Conservation (phyloP, 1,140 invertebrate species). For the Drosophila malerkotliana region DNA sequence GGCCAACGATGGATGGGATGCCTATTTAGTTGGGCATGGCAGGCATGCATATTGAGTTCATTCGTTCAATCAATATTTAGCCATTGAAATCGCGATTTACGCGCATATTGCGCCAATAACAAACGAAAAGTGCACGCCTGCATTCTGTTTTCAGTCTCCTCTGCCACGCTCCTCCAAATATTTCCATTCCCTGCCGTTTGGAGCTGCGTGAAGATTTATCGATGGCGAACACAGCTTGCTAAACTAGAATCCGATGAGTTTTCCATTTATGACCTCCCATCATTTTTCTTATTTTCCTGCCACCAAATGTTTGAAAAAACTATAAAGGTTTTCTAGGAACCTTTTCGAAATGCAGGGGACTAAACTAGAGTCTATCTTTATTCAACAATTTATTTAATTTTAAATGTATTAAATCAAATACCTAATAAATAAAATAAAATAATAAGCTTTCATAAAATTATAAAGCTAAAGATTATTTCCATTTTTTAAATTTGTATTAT, state of each 20-base stretch:
- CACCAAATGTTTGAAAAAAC: conserved; percentile 16
- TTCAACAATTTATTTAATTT: no score
- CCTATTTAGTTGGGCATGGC: conserved; percentile 38
- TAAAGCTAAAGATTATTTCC: no score
- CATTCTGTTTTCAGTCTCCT: conserved; percentile 31
- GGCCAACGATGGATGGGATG: conserved; percentile 49
- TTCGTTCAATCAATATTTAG: conserved; percentile 81
- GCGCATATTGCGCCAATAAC: conserved; percentile 80
- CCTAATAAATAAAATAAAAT: no score
- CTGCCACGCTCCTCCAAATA: not conserved
- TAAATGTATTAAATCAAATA: no score
- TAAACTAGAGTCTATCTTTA: not conserved
- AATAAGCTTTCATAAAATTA: no score
- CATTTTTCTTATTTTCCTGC: conserved; percentile 29
- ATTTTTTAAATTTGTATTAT: no score
- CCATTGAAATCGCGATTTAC: conserved; percentile 79
- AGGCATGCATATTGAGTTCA: conserved; percentile 73
- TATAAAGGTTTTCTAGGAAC: no score
- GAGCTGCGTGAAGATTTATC: conserved; percentile 58
- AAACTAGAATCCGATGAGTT: conserved; percentile 46
- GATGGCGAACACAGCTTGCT: conserved; percentile 56
- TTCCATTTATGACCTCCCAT: conserved; percentile 43
- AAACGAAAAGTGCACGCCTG: conserved; percentile 72
- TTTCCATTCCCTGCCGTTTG: not conserved
- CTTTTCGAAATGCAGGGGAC: conserved; percentile 32